These are phyloP conservation scores for Nephrotoma guestfalica DNA, from an alignment of 2,888 invertebrate genomes.

Conservation along the genomic window DNA sequence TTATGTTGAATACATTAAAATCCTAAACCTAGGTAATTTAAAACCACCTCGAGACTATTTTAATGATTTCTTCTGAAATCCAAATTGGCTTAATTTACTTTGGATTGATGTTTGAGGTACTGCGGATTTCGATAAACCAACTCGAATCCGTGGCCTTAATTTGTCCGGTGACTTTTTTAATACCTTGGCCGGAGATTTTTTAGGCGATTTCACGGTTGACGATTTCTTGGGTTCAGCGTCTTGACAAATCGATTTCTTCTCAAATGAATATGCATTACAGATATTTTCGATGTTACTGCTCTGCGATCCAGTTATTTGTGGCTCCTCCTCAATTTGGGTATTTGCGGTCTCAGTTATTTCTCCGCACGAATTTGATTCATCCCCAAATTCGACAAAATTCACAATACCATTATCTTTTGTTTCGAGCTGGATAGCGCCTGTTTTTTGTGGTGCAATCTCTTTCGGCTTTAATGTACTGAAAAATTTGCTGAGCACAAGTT, in stretches of 20 bases:
- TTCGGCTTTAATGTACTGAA: background rate
- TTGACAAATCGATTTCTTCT: background rate
- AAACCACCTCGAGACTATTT: background rate
- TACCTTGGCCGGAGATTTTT: background rate
- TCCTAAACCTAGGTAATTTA: background rate
- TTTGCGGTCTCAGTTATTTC: background rate
- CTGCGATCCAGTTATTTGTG: background rate
- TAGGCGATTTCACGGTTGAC: background rate
- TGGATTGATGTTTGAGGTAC: background rate
- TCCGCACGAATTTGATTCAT: background rate
- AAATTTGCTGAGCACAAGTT: background rate
- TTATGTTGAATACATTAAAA: background rate
- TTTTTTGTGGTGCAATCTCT: background rate
- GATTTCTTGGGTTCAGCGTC: background rate
- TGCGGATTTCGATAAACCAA: background rate
- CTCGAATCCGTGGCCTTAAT: background rate
- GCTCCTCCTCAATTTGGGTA: background rate
- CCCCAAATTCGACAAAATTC: background rate
- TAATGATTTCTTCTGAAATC: conserved; percentile 1
- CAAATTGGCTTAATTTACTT: conserved; percentile 4
- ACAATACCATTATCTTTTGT: background rate
- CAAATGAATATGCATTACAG: background rate
- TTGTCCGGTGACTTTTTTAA: background rate
- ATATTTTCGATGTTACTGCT: background rate
- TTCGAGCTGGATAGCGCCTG: background rate